Evolutionary conservation across 2,888 invertebrate species (phyloP).

Genomic region (Lepidocyrtoides sp.): DNA sequence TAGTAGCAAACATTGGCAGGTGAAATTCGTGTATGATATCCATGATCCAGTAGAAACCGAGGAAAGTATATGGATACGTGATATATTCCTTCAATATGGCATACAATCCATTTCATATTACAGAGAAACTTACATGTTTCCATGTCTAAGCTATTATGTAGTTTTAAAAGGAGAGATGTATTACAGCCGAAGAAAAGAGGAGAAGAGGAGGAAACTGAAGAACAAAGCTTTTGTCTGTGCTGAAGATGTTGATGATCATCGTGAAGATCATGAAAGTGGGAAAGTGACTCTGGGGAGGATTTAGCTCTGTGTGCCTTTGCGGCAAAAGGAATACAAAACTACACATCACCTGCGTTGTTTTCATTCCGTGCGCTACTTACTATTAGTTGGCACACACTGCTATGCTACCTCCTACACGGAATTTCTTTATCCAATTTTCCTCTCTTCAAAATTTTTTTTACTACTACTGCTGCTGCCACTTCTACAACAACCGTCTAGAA

Average conservation of each 20-base stretch:
- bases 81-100: too few species aligned
- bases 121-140: background rate
- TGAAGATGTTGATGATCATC: slow-evolving; percentile 46
- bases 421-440: slow-evolving; percentile 30
- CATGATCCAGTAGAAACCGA: too few species aligned
- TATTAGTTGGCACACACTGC: background rate
- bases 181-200: background rate
- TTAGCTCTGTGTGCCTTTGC: slow-evolving; percentile 49
- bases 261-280: slow-evolving; percentile 72
- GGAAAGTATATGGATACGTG: too few species aligned
- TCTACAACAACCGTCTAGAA: background rate
- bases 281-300: slow-evolving; percentile 79
- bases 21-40: too few species aligned
- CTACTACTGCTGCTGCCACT: background rate
- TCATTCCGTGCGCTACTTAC: background rate
- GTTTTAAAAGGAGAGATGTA: slow-evolving; percentile 1
- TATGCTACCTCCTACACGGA: background rate
- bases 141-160: background rate
- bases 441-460: background rate
- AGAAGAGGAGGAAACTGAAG: background rate
- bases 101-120: too few species aligned
- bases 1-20: too few species aligned
- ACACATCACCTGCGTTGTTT: background rate
- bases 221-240: background rate
- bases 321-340: slow-evolving; percentile 29